Base-by-base conservation (phyloP, 2,888 invertebrate species). In the Agrilus cyanescens region DNA sequence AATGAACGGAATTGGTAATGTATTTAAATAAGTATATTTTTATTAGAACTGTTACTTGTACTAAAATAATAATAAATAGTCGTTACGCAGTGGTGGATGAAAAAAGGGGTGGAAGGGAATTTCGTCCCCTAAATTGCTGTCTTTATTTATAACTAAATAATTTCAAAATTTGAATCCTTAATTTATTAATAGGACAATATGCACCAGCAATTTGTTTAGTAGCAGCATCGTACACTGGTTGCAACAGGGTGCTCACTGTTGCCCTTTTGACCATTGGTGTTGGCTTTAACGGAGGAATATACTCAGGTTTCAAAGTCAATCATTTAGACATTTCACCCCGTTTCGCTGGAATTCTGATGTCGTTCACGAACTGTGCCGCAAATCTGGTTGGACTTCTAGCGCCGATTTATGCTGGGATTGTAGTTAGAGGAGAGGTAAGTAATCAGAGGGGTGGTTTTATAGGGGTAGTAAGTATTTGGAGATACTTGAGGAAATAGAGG, bases 261-360 rank as follows among this genome's bases (percentile, higher is more conserved):
- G 75, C 78, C 15, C 70, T 91, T 20, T 68, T 91, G 34, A 87
- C 89, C 8, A 65, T 85, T 35, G 89, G 89, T 13, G 82, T 91
- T 13, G 89, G 88, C 3, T 72, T 90, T 41, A 89, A 89, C 63
- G 91, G 91, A 52, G 87, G 85, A 54, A 87, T 89, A 57, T 90
- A 90, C 67, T 85, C 85, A 2, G 86, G 85, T 8, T 81, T 78
- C 58, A 80, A 88, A 74, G 86, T 89, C 50, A 90, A 90, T 62
- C 90, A 90, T 64, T 74, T 91, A 60, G 91, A 91, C 61, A 79
- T 91, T 51, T 88, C 90, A 2, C 89, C 90, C 1, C 78, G 89
- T 45, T 90, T 87, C 64, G 90, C 91, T 37, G 91, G 90, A 10
- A 84, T 89, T 55, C 70, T 91, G 32, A 90, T 91, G 88, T 80